Evolutionary conservation across 2,888 invertebrate genomes (phyloP), one percentile per base, ranked within the genome.

Genomic region (Eupithecia subfuscata): DNA sequence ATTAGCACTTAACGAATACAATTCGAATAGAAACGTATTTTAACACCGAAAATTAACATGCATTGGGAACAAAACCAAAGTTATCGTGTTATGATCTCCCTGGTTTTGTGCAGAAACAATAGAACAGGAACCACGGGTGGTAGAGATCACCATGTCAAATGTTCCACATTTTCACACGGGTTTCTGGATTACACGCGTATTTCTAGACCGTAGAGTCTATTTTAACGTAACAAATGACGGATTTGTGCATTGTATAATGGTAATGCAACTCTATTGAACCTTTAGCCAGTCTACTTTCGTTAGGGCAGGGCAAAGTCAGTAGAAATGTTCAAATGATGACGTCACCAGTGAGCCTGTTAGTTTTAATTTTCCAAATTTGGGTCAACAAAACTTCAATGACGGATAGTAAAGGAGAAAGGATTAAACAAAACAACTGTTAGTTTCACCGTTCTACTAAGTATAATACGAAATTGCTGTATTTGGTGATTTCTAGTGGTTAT

Each of bases 41-140:
- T 14, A 25, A 60, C 75, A 71, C 71, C 79, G 63, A 79, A 77
- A 83, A 79, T 83, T 82, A 81, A 78, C 79, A 77, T 82, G 81
- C 80, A 82, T 81, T 83, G 80, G 84, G 78, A 68, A 84, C 79
- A 81, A 84, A 82, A 85, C 84, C 80, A 78, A 82, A 79, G 81
- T 86, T 89, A 91, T 91, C 91, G 79, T 73, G 78, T 79, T 85
- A 86, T 85, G 86, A 90, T 91, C 90, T 84, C 83, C 80, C 81
- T 82, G 83, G 87, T 88, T 73, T 88, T 89, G 86, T 89, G 82
- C 83, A 87, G 87, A 92, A 90, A 94, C 93, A 94, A 94, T 91
- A 82, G 81, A 82, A 85, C 92, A 92, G 94, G 94, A 94, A 92
- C 89, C 88, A 91, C 89, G 94, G 87, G 87, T 80, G 80, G 83